Conservation (phyloP, 2,113 vertebrate genomes). For the Rousettus leschenaultii region DNA sequence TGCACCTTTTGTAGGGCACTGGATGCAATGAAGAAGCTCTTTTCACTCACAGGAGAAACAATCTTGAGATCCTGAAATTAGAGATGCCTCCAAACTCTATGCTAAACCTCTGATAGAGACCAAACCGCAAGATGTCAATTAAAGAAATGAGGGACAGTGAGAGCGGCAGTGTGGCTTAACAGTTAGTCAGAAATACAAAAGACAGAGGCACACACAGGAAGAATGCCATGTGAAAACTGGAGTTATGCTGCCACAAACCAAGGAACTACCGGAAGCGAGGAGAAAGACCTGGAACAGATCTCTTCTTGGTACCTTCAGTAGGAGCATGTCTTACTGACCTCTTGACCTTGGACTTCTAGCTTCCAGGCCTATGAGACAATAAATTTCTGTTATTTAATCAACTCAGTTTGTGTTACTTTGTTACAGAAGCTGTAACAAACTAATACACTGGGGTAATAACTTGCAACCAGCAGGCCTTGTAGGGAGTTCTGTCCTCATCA, state of each 20-base stretch:
- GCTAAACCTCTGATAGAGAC: not conserved
- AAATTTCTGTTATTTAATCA: not conserved
- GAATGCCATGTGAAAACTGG: fast-evolving
- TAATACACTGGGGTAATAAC: not conserved
- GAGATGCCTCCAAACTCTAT: not conserved
- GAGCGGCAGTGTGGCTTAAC: not conserved
- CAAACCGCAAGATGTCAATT: not conserved
- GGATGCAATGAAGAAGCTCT: not conserved
- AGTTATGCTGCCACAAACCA: not conserved
- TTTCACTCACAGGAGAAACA: not conserved
- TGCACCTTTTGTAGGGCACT: not conserved
- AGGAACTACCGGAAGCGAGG: not conserved
- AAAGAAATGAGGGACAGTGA: not conserved
- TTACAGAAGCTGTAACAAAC: not conserved
- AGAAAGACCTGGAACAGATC: not conserved
- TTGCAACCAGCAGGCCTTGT: not conserved
- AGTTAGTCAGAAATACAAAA: not conserved
- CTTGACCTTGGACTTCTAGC: not conserved
- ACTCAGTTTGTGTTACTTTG: not conserved
- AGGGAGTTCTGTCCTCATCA: not conserved
- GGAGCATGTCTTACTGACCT: not conserved
- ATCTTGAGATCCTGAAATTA: not conserved
- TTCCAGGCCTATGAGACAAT: not conserved
- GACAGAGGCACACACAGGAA: not conserved
- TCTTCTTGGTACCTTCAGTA: not conserved